These are phyloP conservation scores for Homalodisca vitripennis DNA, from an alignment of 1,140 invertebrate genomes.

Conservation along the genomic window DNA sequence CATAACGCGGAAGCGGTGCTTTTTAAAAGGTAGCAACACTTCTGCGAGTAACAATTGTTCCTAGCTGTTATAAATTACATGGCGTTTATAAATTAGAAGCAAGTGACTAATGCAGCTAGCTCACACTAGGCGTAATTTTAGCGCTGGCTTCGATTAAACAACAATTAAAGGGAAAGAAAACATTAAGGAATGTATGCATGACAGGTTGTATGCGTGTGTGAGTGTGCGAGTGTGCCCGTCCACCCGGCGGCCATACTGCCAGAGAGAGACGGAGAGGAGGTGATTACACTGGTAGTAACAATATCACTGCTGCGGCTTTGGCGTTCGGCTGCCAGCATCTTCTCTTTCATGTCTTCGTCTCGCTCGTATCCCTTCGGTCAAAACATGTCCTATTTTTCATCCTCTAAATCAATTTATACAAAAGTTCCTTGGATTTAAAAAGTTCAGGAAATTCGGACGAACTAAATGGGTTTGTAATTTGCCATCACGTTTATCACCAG, in stretches of 20 bases:
- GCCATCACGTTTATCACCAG: too few relatives aligned
- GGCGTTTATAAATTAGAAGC: not conserved
- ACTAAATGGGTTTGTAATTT: too few relatives aligned
- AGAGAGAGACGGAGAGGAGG: slow-evolving; percentile 9
- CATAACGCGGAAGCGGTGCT: too few relatives aligned
- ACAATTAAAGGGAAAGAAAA: slow-evolving; percentile 23
- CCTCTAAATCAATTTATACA: too few relatives aligned
- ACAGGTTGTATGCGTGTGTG: slow-evolving; percentile 6
- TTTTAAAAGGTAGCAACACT: too few relatives aligned
- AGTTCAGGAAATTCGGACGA: too few relatives aligned
- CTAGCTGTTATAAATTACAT: not conserved
- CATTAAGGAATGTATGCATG: slow-evolving; percentile 17
- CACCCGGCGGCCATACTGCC: slow-evolving; percentile 16
- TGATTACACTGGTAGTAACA: slow-evolving; percentile 23
- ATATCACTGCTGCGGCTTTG: slow-evolving; percentile 10
- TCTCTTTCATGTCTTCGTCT: not conserved
- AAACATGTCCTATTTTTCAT: not conserved
- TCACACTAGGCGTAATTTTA: slow-evolving; percentile 10
- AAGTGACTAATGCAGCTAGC: slow-evolving; percentile 18
- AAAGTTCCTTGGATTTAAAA: too few relatives aligned
- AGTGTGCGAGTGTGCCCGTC: not conserved
- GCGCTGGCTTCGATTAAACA: slow-evolving; percentile 23
- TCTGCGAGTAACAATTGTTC: not conserved
- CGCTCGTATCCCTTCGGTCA: not conserved
- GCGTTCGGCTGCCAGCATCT: not conserved